Evolutionary conservation across 2,888 invertebrate species (phyloP), one percentile per base, ranked within the genome.

Genomic region (Idaea aversata): DNA sequence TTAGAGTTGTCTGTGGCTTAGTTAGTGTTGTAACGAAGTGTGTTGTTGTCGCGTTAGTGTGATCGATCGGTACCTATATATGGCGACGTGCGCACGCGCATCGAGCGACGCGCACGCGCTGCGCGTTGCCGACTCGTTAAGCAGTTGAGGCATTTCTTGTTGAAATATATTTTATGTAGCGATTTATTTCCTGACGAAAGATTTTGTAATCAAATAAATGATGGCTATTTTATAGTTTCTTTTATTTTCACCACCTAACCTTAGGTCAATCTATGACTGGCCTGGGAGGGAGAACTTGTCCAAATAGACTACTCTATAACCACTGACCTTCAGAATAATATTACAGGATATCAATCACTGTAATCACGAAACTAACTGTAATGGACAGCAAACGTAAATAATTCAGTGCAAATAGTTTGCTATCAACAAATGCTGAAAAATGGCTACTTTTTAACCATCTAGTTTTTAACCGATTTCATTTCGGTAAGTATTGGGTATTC

Each of bases 171-270:
- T 87, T 87, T 88, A 90, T 88, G 88, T 90, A 88, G 88, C 90
- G 82, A 88, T 89, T 90, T 88, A 89, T 90, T 90, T 90, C 88
- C 81, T 88, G 89, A 90, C 88, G 81, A 88, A 87, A 84, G 80
- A 86, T 89, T 90, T 91, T 91, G 88, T 91, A 90, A 90, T 90
- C 89, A 88, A 90, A 90, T 91, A 91, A 91, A 91, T 87, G 86
- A 90, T 91, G 90, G 88, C 89, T 89, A 90, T 91, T 88, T 88
- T 82, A 78, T 76, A 67, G 61, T 67, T 57, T 70, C 65, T 84
- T 81, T 85, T 63, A 80, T 80, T 83, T 68, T 16, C 3, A 7
- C 47, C 47, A 13, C 36, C 36, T 36, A 36, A 5, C 36, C 36
- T 7, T 47, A 47, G 13, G 13, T 13, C 4, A 7, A 47, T 25